A percentile compares a stretch with the other conserved stretches of the same genome.
Evolutionary conservation across 2,888 invertebrate genomes (phyloP).

Genomic region (Deilephila porcellus): DNA sequence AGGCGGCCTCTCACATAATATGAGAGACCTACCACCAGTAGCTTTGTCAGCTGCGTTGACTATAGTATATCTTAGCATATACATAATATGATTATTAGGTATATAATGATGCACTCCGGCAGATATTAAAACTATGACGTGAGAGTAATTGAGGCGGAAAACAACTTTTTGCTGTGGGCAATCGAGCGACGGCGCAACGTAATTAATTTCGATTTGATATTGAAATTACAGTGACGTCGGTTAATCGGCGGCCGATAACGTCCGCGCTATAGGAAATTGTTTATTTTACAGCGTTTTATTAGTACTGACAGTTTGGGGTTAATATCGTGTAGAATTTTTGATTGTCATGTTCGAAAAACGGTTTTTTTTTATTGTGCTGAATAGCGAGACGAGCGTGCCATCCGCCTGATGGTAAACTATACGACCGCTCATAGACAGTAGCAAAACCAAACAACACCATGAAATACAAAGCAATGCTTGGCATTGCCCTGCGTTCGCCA

Average conservation of each 20-base stretch:
- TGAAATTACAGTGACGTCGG: constrained; percentile 19
- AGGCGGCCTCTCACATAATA: too few species aligned
- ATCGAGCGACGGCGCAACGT: constrained; percentile 12
- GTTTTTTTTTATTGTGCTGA: too few species aligned
- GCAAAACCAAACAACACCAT: too few species aligned
- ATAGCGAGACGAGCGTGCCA: too few species aligned
- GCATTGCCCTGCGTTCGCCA: too few species aligned
- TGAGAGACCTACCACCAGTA: too few species aligned
- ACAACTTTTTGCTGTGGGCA: constrained; percentile 15
- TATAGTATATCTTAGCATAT: not conserved
- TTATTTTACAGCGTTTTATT: not conserved
- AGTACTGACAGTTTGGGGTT: not conserved
- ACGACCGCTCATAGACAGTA: too few species aligned
- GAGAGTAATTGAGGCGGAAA: constrained; percentile 15
- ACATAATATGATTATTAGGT: not conserved
- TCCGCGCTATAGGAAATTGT: not conserved
- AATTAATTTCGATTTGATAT: constrained; percentile 22
- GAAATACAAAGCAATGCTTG: too few species aligned
- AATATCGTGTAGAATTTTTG: not conserved
- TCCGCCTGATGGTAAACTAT: too few species aligned
- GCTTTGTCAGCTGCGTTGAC: too few species aligned
- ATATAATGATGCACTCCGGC: not conserved
- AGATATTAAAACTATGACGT: constrained; percentile 25
- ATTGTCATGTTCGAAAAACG: too few species aligned
- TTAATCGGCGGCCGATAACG: constrained; percentile 5